phyloP scores from a whole-genome alignment of 2,113 vertebrate species.

The Neotoma lepida region DNA sequence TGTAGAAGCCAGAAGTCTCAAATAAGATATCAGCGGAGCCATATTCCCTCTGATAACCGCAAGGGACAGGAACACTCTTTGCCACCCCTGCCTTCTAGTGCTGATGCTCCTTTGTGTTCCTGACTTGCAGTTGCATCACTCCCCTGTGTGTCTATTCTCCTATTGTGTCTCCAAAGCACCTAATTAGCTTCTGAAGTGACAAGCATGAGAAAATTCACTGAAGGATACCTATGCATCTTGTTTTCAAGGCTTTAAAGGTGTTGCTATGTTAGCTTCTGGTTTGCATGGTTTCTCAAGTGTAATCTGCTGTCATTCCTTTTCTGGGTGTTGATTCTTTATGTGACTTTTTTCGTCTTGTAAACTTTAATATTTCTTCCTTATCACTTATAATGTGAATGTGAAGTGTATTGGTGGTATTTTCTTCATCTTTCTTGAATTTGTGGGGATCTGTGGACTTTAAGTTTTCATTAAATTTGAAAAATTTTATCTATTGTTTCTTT shows the following conservation, averaged over 20 bases:
- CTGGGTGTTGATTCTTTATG: background rate
- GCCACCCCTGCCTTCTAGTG: background rate
- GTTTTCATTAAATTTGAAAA: conserved; percentile 22
- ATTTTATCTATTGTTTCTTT: conserved; percentile 26
- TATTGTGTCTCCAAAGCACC: background rate
- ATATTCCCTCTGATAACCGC: background rate
- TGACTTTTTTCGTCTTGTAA: background rate
- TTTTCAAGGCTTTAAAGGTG: background rate
- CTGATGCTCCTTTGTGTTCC: background rate
- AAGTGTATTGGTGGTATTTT: background rate
- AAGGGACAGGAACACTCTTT: background rate
- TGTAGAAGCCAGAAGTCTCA: background rate
- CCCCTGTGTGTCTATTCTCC: background rate
- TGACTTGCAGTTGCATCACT: background rate
- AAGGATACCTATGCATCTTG: background rate
- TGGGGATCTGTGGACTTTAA: background rate
- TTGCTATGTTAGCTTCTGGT: background rate
- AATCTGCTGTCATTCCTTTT: background rate
- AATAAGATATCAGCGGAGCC: background rate
- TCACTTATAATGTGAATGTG: conserved; percentile 1
- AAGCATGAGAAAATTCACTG: background rate
- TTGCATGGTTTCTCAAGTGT: background rate
- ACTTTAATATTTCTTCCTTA: conserved; percentile 43
- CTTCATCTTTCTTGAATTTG: background rate
- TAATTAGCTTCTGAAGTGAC: background rate